Conservation (phyloP, 2,888 invertebrate species). For the Boloria selene region DNA sequence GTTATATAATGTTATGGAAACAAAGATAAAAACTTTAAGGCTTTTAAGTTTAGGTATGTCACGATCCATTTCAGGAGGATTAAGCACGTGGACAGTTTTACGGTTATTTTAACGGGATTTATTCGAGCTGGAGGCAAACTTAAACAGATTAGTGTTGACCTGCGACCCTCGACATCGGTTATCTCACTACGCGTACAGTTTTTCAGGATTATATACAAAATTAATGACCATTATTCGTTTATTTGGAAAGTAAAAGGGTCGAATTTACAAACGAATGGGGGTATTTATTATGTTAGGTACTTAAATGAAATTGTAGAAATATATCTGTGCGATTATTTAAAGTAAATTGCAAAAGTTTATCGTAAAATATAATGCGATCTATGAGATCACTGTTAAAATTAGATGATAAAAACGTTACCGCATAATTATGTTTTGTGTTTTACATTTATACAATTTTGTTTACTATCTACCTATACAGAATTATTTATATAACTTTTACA, state of each 20-base stretch:
- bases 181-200: slow-evolving; percentile 29
- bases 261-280: too few species aligned
- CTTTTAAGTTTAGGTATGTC: slow-evolving; percentile 49
- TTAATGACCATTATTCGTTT: slow-evolving; percentile 16
- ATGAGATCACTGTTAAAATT: too few species aligned
- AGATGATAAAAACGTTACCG: too few species aligned
- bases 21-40: slow-evolving; percentile 16
- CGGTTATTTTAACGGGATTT: slow-evolving; percentile 70
- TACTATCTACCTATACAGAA: too few species aligned
- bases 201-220: slow-evolving; percentile 25
- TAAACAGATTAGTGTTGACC: slow-evolving; percentile 63
- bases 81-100: slow-evolving; percentile 66
- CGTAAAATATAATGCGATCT: too few species aligned
- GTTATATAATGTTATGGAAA: slow-evolving; percentile 3
- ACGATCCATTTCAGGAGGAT: slow-evolving; percentile 61
- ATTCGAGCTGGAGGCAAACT: slow-evolving; percentile 62
- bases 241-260: slow-evolving; percentile 1
- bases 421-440: too few species aligned
- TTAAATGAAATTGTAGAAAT: too few species aligned
- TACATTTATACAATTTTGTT: too few species aligned
- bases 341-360: too few species aligned
- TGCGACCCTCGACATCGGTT: slow-evolving; percentile 34
- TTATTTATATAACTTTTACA: too few species aligned
- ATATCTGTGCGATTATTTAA: too few species aligned
- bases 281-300: too few species aligned